phyloP scores from a whole-genome alignment of 1,140 invertebrate species.

The Leptopilina clavipes region DNA sequence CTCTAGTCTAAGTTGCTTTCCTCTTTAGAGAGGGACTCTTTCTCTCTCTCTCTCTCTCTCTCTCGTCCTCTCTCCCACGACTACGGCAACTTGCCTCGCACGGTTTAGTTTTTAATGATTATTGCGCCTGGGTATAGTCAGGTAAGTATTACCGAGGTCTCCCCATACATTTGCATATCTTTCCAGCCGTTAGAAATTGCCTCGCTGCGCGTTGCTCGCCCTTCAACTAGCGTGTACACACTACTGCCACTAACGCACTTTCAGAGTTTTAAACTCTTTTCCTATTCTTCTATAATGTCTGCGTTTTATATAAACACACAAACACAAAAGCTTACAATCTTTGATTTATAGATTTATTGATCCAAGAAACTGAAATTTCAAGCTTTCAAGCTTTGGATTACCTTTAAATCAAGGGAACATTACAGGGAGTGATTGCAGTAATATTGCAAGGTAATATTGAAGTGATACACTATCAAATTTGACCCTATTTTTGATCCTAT shows the following conservation, averaged over 20 bases:
- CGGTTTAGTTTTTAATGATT: constrained; percentile 73
- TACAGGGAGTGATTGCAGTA: too few species aligned
- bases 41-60: too few species aligned
- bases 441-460: too few species aligned
- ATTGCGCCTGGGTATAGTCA: constrained; percentile 63
- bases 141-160: constrained; percentile 58
- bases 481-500: too few species aligned
- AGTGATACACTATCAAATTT: too few species aligned
- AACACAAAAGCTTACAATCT: too few species aligned
- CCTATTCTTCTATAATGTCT: background rate
- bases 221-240: constrained; percentile 55
- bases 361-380: too few species aligned
- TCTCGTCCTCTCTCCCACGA: background rate
- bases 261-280: constrained; percentile 66
- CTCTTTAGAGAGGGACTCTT: background rate
- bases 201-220: constrained; percentile 51
- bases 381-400: too few species aligned
- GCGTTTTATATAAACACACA: too few species aligned
- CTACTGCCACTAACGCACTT: constrained; percentile 59
- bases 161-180: constrained; percentile 70
- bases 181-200: constrained; percentile 69
- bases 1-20: constrained; percentile 26
- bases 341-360: too few species aligned
- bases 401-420: too few species aligned
- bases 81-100: constrained; percentile 40